A percentile compares a stretch with the other conserved stretches of the same genome.
phyloP scores from a whole-genome alignment of 2,797 vertebrate genomes.

The Triplophysa bombifrons region DNA sequence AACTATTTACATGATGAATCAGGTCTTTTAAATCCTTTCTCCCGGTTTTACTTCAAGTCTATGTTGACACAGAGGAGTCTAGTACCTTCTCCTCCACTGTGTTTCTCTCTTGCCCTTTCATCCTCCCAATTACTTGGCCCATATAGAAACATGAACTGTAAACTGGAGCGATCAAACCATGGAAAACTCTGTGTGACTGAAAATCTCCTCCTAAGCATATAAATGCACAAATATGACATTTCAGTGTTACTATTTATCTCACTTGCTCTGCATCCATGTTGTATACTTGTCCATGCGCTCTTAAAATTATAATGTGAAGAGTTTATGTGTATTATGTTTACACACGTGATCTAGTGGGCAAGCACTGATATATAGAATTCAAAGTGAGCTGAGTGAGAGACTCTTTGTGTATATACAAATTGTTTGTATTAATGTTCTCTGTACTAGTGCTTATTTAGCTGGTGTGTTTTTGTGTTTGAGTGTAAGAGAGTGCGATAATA shows the following conservation, averaged over 20 bases:
- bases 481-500: slow-evolving; percentile 28
- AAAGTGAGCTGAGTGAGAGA: neutral
- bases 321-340: neutral
- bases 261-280: slow-evolving; percentile 26
- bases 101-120: slow-evolving; percentile 13
- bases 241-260: slow-evolving; percentile 17
- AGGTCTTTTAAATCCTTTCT: slow-evolving; percentile 26
- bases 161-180: slow-evolving; percentile 5
- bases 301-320: slow-evolving; percentile 29
- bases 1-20: slow-evolving; percentile 8
- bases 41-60: neutral
- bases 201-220: neutral
- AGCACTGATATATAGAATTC: slow-evolving; percentile 44
- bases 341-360: slow-evolving; percentile 41
- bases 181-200: neutral
- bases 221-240: slow-evolving; percentile 29
- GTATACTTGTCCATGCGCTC: neutral
- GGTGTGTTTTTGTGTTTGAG: slow-evolving; percentile 44
- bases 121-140: slow-evolving; percentile 13
- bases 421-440: slow-evolving; percentile 41
- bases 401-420: slow-evolving; percentile 49
- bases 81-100: neutral
- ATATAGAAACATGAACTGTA: slow-evolving; percentile 7
- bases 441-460: slow-evolving; percentile 38
- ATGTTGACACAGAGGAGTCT: neutral